Evolutionary conservation across 92 coral and sea anemone species (phyloP), one percentile per base, ranked within the genome.

Genomic region (Epizoanthus illoricatus): DNA sequence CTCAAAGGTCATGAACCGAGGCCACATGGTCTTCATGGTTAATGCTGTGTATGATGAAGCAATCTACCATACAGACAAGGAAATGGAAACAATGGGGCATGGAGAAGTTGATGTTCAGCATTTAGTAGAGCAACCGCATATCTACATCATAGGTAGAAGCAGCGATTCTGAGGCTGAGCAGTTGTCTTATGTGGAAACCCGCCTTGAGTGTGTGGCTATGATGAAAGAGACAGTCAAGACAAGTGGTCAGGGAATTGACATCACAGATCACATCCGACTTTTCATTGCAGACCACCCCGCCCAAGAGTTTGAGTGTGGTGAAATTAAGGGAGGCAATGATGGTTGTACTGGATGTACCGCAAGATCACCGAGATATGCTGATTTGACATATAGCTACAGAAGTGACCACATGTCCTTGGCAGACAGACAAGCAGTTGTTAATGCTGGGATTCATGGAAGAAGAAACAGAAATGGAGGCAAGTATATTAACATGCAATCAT

Each of bases 281-380:
- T 75, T 75, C 41, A 57, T 75, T 75, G 80, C 54, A 20, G 80
- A 75, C 21, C 80, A 75, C 55, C 80, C 68, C 59, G 86, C 45
- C 63, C 74, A 41, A 49, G 88, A 87, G 47, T 63, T 90, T 80
- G 90, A 90, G 39, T 81, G 83, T 87, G 93, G 90, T 6, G 85
- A 87, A 18, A 85, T 84, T 60, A 87, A 87, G 76, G 89, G 85
- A 3, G 89, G 92, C 21, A 49, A 75, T 49, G 79, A 85, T 81
- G 89, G 84, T 33, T 89, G 89, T 66, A 56, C 83, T 47, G 84
- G 71, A 41, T 69, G 76, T 33, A 39, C 60, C 39, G 80, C 69
- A 23, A 75, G 80, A 70, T 78, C 84, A 78, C 23, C 79, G 18
- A 24, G 10, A 5, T 85, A 69, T n/a, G 2, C 12, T 20, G 79